Base-by-base conservation (phyloP, 2,797 vertebrate species). In the Manis pentadactyla region DNA sequence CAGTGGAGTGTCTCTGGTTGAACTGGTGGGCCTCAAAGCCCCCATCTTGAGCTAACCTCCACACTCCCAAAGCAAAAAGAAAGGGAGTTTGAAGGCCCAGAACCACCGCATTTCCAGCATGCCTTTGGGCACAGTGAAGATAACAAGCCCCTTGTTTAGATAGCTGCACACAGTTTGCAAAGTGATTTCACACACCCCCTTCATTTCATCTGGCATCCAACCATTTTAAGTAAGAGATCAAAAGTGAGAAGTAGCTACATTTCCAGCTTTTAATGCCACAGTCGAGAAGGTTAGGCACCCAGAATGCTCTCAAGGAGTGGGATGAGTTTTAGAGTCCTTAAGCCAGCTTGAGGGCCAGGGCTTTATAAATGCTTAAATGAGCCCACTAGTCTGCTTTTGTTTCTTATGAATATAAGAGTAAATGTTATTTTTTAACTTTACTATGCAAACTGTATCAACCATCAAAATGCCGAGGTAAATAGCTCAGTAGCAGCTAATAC, bases 371-470 rank as follows among this genome's bases (percentile, higher is more conserved):
- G 46, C 64, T 95, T 74, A 29, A 92, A 90, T n/a, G 64, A 69
- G 86, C 23, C 34, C 27, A 61, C 49, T 91, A 61, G 19, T 71
- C 51, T 74, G 66, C 21, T 91, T 68, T 77, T 69, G 29, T 66
- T 91, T 93, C 69, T 69, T 57, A 83, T 46, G 29, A 59, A 55
- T 23, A 4, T 51, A 93, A 86, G 68, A 86, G 77, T 88, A 63
- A 93, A 93, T 39, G 39, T 37, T 78, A 11, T 78, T 92, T 88
- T 94, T 93, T 46, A 74, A 82, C 83, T 53, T 74, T 75, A 63
- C 17, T 77, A 88, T 82, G 77, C 61, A 96, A 96, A 87, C 93
- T 93, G 71, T 9, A 77, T 34, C 61, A 81, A 25, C 81, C 34
- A 74, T 63, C 78, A 81, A 66, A 73, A 90, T 69, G 71, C 46